These are phyloP conservation scores for Maconellicoccus hirsutus DNA, from an alignment of 1,140 invertebrate genomes.

Conservation along the genomic window DNA sequence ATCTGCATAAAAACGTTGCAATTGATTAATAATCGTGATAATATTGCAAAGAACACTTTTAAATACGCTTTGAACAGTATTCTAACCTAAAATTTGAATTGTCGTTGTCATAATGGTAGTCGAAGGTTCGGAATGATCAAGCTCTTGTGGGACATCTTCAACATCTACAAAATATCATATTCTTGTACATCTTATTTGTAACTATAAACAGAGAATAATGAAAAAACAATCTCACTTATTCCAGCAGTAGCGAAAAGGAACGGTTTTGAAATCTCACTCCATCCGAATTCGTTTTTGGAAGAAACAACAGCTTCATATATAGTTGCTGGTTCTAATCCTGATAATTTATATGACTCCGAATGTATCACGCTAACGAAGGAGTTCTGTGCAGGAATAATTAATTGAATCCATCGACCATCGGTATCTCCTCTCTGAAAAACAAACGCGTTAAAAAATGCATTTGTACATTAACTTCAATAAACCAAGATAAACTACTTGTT, in stretches of 20 bases:
- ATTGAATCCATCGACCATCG: conserved; percentile 43
- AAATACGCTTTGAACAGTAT: too few relatives aligned
- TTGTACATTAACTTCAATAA: background rate
- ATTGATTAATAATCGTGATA: too few relatives aligned
- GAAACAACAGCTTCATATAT: conserved; percentile 51
- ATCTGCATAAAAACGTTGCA: background rate
- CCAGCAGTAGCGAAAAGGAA: conserved; percentile 51
- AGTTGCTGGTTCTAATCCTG: conserved; percentile 43
- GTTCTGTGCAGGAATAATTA: conserved; percentile 52
- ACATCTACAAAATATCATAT: background rate
- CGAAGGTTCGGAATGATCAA: background rate
- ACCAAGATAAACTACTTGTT: background rate
- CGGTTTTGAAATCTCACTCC: conserved; percentile 47
- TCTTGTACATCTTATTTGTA: too few relatives aligned
- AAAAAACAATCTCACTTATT: conserved; percentile 39
- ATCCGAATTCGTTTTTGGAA: conserved; percentile 51
- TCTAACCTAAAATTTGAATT: background rate
- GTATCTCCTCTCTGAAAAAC: conserved; percentile 11
- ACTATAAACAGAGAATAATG: too few relatives aligned
- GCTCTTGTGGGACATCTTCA: background rate
- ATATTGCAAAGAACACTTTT: too few relatives aligned
- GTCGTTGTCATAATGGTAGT: background rate
- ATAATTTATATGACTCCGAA: conserved; percentile 44
- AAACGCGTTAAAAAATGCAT: background rate
- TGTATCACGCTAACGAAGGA: conserved; percentile 44